Percentiles rank a stretch among this genome's conserved stretches.
phyloP scores from a whole-genome alignment of 2,113 vertebrate species.

The Barnardius zonarius region DNA sequence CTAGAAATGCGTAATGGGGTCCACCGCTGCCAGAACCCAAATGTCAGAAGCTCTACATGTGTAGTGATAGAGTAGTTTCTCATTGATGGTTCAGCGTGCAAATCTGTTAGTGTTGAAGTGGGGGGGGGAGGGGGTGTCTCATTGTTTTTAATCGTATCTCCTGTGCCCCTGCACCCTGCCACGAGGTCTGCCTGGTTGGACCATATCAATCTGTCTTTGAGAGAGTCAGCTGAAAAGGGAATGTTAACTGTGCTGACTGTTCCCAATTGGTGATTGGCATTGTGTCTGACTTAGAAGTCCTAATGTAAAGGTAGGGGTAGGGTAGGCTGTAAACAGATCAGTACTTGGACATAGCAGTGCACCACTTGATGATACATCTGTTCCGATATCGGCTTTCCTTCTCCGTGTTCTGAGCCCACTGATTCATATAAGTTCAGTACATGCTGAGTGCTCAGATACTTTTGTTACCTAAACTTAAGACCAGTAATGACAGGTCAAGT shows the following conservation, averaged over 20 bases:
- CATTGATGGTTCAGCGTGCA: neutral
- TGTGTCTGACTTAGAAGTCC: neutral
- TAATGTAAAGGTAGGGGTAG: neutral
- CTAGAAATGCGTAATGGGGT: neutral
- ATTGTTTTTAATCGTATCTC: neutral
- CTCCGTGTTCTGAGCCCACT: neutral
- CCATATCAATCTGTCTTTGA: neutral
- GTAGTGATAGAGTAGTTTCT: rapidly evolving
- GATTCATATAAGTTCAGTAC: neutral
- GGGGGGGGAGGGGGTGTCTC: rapidly evolving
- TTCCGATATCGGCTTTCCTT: neutral
- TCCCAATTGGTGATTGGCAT: neutral
- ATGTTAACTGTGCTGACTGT: neutral
- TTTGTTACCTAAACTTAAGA: neutral
- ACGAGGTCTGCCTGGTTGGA: rapidly evolving
- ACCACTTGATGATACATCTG: neutral
- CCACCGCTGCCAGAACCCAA: neutral
- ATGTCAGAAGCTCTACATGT: rapidly evolving
- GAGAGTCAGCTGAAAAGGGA: neutral
- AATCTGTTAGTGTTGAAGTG: neutral
- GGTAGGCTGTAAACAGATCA: neutral
- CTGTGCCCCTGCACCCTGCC: neutral
- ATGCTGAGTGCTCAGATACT: neutral
- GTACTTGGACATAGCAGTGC: neutral
- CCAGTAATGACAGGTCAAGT: neutral